phyloP scores from a whole-genome alignment of 2,888 invertebrate species.

The Geotrupes spiniger region DNA sequence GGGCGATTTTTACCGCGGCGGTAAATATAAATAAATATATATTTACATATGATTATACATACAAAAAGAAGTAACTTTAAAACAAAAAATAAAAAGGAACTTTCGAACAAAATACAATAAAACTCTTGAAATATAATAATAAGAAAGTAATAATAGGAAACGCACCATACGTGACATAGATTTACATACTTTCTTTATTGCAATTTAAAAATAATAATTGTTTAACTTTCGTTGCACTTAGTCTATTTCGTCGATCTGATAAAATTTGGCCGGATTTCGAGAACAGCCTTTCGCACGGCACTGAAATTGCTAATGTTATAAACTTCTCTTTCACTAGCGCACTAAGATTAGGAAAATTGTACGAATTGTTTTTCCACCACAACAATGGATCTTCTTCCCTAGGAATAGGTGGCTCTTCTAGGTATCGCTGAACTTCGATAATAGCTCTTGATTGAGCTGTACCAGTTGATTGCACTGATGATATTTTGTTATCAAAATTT shows the following conservation, averaged over 20 bases:
- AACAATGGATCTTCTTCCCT: conserved; percentile 13
- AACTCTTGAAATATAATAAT: too few relatives aligned
- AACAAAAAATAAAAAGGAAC: too few relatives aligned
- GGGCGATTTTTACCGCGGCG: too few relatives aligned
- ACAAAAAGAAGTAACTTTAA: too few relatives aligned
- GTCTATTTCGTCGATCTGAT: conserved; percentile 16
- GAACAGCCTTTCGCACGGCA: conserved; percentile 23
- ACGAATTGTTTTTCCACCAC: conserved; percentile 31
- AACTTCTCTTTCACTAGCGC: conserved; percentile 19
- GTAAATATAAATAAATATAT: too few relatives aligned
- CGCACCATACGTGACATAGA: too few relatives aligned
- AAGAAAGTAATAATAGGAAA: too few relatives aligned
- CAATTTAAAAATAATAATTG: conserved; percentile 9
- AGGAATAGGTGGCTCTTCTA: conserved; percentile 15
- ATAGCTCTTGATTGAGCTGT: too few relatives aligned
- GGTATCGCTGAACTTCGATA: conserved; percentile 16
- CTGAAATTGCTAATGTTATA: conserved; percentile 21
- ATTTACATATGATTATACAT: too few relatives aligned
- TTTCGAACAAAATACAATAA: too few relatives aligned
- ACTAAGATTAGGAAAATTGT: conserved; percentile 12
- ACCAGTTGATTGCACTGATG: not conserved
- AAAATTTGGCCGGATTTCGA: conserved; percentile 20
- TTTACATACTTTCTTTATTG: not conserved
- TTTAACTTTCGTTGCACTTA: conserved; percentile 1
- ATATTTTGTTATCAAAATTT: conserved; percentile 8